Conservation (phyloP, 2,113 vertebrate genomes). For the Leuciscus idus region DNA sequence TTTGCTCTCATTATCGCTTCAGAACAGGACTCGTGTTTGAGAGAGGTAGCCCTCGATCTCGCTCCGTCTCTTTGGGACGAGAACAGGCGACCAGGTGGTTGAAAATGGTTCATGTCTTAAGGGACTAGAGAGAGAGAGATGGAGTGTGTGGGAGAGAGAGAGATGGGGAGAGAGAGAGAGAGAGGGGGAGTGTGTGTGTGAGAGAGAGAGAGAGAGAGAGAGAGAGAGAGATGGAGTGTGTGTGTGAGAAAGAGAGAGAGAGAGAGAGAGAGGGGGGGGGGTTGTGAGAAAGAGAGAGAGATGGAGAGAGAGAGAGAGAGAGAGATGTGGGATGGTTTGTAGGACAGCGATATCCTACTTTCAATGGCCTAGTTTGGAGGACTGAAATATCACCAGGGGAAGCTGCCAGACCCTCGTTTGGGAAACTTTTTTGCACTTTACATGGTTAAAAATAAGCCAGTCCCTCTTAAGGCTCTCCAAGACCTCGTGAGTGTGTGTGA, state of each 20-base stretch:
- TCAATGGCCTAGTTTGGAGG: slow-evolving; percentile 78
- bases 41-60: not conserved
- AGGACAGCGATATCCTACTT: slow-evolving; percentile 83
- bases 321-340: slow-evolving; percentile 70
- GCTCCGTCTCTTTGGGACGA: not conserved
- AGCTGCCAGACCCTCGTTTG: slow-evolving; percentile 65
- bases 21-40: not conserved
- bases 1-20: slow-evolving; percentile 14
- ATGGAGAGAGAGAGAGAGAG: not conserved
- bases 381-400: slow-evolving; percentile 78
- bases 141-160: too few relatives aligned
- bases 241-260: too few relatives aligned
- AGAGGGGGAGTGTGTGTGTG: too few relatives aligned
- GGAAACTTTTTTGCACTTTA: slow-evolving; percentile 50
- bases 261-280: too few relatives aligned
- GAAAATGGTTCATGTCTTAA: slow-evolving; percentile 80
- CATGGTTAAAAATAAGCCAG: slow-evolving; percentile 68
- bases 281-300: too few relatives aligned
- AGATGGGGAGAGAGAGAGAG: too few relatives aligned
- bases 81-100: slow-evolving; percentile 71
- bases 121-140: slow-evolving; percentile 49
- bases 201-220: too few relatives aligned
- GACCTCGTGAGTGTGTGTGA: not conserved
- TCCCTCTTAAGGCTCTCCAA: slow-evolving; percentile 53
- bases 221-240: too few relatives aligned